phyloP scores from a whole-genome alignment of 2,797 vertebrate species.

The Microcaecilia unicolor region DNA sequence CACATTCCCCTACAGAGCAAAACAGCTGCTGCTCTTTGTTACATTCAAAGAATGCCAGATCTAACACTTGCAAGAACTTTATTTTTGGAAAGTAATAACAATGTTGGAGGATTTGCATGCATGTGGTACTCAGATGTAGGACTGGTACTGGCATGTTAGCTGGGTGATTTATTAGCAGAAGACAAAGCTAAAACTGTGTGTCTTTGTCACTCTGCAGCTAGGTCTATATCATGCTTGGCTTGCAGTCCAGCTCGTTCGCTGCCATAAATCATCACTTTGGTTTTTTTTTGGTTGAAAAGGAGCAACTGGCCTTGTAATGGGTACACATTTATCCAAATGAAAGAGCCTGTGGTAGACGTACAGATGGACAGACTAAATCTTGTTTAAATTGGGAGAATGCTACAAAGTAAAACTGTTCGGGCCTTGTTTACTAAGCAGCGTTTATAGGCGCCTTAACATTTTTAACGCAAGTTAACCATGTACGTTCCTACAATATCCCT shows the following conservation, averaged over 20 bases:
- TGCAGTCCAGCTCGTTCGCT: background rate
- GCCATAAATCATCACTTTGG: background rate
- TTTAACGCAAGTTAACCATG: too few species aligned
- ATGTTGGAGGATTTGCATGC: conserved; percentile 1
- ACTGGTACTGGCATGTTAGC: conserved; percentile 15
- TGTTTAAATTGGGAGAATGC: too few species aligned
- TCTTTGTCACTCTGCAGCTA: conserved; percentile 11
- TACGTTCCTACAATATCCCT: too few species aligned
- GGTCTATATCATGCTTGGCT: background rate
- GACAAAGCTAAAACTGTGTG: background rate
- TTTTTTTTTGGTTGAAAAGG: conserved; percentile 1
- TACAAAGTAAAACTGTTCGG: too few species aligned
- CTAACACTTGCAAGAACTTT: too few species aligned
- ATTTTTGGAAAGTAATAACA: conserved; percentile 17
- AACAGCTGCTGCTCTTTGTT: too few species aligned
- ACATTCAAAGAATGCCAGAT: too few species aligned
- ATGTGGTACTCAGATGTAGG: conserved; percentile 20
- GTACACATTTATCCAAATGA: background rate
- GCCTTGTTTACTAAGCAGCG: too few species aligned
- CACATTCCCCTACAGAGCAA: too few species aligned
- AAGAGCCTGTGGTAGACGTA: too few species aligned
- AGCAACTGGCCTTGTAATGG: background rate
- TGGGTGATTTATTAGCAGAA: conserved; percentile 5
- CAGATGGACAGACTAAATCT: too few species aligned
- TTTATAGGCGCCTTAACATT: too few species aligned